phyloP scores from a whole-genome alignment of 1,140 invertebrate genomes.

The Drosophila trapezifrons region DNA sequence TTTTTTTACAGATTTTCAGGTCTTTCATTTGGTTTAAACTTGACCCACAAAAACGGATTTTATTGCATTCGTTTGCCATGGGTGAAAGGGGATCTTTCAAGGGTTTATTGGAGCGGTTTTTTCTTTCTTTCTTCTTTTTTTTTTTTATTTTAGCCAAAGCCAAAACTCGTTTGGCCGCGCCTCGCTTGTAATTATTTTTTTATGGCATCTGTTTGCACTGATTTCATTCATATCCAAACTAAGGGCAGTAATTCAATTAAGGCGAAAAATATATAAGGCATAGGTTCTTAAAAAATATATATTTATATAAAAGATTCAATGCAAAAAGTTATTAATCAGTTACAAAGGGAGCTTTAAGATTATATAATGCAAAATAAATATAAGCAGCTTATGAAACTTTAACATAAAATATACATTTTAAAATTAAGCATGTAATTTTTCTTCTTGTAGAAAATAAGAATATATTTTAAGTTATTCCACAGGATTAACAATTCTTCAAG shows the following conservation, averaged over 20 bases:
- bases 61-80: conserved; percentile 40
- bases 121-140: background rate
- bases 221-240: conserved; percentile 16
- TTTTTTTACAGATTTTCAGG: conserved; percentile 2
- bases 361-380: background rate
- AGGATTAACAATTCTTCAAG: too few relatives aligned
- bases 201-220: conserved; percentile 24
- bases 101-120: conserved; percentile 5
- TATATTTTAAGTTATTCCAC: too few relatives aligned
- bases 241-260: conserved; percentile 27
- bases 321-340: background rate
- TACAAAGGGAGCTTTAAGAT: background rate
- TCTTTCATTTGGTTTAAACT: conserved; percentile 64
- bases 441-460: too few relatives aligned
- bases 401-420: too few relatives aligned
- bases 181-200: conserved; percentile 44
- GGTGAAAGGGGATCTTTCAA: conserved; percentile 2
- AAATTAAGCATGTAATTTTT: too few relatives aligned
- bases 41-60: conserved; percentile 68
- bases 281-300: background rate
- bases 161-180: conserved; percentile 7
- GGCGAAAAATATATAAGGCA: background rate
- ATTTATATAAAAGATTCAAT: background rate
- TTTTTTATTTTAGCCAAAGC: background rate
- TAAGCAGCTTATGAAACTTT: too few relatives aligned